A percentile compares a stretch with the other conserved stretches of the same genome.
Conservation (phyloP, 2,797 vertebrate species). For the Acanthurus lineatus region DNA sequence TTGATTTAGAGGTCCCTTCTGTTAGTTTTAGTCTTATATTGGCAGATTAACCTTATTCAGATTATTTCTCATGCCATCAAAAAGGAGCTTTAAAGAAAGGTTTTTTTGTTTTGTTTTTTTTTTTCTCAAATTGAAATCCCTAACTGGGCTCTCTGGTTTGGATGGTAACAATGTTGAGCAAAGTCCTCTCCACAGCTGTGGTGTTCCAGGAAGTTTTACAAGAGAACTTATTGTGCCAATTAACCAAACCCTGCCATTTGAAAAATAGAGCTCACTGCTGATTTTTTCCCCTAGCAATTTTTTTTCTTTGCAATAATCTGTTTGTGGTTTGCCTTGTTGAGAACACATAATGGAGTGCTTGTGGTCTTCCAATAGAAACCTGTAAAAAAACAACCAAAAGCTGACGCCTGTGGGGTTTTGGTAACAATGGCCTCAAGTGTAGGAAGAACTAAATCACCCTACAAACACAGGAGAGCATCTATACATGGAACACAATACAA, state of each 20-base stretch:
- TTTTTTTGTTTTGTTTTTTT: too few relatives aligned
- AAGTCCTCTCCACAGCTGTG: conserved; percentile 42
- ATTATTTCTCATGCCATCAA: background rate
- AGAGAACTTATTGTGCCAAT: conserved; percentile 23
- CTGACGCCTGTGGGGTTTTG: conserved; percentile 8
- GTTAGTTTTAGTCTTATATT: too few relatives aligned
- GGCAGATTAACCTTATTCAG: too few relatives aligned
- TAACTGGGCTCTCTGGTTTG: conserved; percentile 39
- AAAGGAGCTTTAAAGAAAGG: background rate
- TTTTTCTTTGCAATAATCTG: background rate
- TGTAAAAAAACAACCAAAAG: background rate
- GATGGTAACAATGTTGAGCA: background rate
- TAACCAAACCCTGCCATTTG: conserved; percentile 19
- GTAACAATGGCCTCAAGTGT: conserved; percentile 31
- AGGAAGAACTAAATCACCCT: conserved; percentile 34
- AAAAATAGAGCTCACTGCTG: conserved; percentile 1
- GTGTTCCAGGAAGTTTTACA: conserved; percentile 54
- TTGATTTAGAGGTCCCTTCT: too few relatives aligned
- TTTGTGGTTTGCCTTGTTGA: conserved; percentile 17
- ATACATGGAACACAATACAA: conserved; percentile 9
- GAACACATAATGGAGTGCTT: background rate
- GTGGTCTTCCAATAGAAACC: background rate
- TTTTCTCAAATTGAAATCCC: background rate
- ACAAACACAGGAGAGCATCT: background rate
- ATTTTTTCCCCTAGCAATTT: conserved; percentile 1